Conservation (phyloP, 2,113 vertebrate genomes). For the Microtus montanus region DNA sequence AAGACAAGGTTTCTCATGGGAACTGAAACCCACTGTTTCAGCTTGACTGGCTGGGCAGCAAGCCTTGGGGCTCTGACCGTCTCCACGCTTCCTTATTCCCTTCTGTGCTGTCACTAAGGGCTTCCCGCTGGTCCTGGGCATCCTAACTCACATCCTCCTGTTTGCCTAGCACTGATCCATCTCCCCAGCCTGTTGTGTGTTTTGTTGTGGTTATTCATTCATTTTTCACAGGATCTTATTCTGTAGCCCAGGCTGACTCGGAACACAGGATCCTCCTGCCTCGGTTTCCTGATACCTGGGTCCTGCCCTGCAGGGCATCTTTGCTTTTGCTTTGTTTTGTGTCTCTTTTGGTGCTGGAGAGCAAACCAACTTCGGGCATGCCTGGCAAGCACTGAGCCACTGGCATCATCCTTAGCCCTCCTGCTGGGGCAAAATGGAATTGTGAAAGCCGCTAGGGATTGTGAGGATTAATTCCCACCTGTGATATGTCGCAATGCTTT, state of each 20-base stretch:
- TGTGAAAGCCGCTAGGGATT: neutral
- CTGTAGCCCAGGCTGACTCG: neutral
- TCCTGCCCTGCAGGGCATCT: too few species aligned
- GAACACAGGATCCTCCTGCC: neutral
- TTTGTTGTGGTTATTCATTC: neutral
- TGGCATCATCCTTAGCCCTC: neutral
- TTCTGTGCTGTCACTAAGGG: neutral
- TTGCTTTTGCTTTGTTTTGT: neutral
- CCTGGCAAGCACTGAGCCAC: neutral
- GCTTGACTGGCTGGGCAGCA: neutral
- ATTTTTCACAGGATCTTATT: neutral
- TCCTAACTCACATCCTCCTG: neutral
- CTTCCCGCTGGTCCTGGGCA: neutral
- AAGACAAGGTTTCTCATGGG: neutral
- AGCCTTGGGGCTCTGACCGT: neutral
- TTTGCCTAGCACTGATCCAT: neutral
- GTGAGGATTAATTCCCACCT: neutral
- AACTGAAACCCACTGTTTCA: neutral
- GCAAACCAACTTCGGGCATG: neutral
- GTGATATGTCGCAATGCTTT: neutral
- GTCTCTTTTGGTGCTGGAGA: neutral
- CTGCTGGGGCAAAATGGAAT: neutral
- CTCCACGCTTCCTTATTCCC: neutral
- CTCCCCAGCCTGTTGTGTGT: too few species aligned
- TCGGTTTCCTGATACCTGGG: neutral